phyloP scores from a whole-genome alignment of 2,888 invertebrate genomes.

The Stictocephala bisonia region DNA sequence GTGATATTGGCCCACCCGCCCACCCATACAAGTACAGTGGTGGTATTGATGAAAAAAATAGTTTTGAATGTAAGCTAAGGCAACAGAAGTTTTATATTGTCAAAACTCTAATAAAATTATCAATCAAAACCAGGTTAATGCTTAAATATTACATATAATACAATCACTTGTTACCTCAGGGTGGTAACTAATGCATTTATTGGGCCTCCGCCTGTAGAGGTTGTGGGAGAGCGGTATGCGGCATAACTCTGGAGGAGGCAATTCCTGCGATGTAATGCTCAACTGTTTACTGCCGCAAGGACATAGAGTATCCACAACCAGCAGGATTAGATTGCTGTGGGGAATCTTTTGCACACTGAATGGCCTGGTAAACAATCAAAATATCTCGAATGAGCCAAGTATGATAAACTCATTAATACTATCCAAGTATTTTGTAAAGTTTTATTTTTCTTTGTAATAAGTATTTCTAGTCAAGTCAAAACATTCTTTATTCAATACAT shows the following conservation, averaged over 20 bases:
- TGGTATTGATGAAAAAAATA: too few species aligned
- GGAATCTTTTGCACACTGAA: conserved; percentile 94
- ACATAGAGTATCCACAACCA: conserved; percentile 89
- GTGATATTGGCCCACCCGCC: too few species aligned
- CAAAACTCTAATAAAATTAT: not conserved
- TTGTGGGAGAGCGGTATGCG: conserved; percentile 73
- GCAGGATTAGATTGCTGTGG: conserved; percentile 87
- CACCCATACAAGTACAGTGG: too few species aligned
- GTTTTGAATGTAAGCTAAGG: not conserved
- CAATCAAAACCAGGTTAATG: not conserved
- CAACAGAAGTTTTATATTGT: not conserved
- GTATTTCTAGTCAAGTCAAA: too few species aligned
- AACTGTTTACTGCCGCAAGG: conserved; percentile 89
- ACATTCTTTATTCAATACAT: too few species aligned
- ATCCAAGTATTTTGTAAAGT: too few species aligned
- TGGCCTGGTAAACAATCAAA: conserved; percentile 79
- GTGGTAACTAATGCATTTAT: conserved; percentile 89
- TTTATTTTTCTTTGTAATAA: too few species aligned
- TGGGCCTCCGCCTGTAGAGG: conserved; percentile 78
- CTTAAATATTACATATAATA: not conserved
- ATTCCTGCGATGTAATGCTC: conserved; percentile 77
- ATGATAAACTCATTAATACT: too few species aligned
- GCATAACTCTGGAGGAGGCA: conserved; percentile 65
- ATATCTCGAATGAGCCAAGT: too few species aligned
- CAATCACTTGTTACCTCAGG: conserved; percentile 70